Evolutionary conservation across 2,113 vertebrate genomes (phyloP).

Genomic region (Brachirus orientalis): DNA sequence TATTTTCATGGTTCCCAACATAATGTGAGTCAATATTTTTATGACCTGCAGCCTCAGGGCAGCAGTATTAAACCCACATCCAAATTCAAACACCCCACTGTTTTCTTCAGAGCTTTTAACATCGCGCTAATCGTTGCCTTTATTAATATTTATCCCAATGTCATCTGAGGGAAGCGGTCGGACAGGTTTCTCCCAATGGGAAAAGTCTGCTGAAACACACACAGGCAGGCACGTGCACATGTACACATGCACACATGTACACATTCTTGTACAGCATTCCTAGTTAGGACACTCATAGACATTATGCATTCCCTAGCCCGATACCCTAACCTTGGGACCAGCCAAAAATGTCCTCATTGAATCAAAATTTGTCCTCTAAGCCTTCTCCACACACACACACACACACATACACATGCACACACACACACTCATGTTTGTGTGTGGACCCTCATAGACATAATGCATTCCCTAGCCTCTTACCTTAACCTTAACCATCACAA

Average conservation of each 20-base stretch:
- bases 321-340: too few species aligned
- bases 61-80: neutral
- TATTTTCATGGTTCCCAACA: constrained; percentile 5
- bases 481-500: too few species aligned
- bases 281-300: too few species aligned
- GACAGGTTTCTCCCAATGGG: constrained; percentile 48
- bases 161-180: constrained; percentile 34
- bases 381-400: too few species aligned
- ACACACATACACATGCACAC: neutral
- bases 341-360: neutral
- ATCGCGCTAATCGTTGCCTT: constrained; percentile 27
- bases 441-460: too few species aligned
- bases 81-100: constrained; percentile 5
- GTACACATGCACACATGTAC: too few species aligned
- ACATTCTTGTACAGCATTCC: too few species aligned
- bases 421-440: too few species aligned
- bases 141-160: constrained; percentile 30
- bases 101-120: constrained; percentile 34
- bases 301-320: too few species aligned
- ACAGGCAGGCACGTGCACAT: too few species aligned
- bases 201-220: constrained; percentile 21
- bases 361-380: too few species aligned
- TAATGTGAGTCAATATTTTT: neutral
- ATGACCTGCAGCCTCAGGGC: neutral
- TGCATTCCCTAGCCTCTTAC: too few species aligned